phyloP scores from a whole-genome alignment of 2,888 invertebrate genomes.

The Acleris laterana region DNA sequence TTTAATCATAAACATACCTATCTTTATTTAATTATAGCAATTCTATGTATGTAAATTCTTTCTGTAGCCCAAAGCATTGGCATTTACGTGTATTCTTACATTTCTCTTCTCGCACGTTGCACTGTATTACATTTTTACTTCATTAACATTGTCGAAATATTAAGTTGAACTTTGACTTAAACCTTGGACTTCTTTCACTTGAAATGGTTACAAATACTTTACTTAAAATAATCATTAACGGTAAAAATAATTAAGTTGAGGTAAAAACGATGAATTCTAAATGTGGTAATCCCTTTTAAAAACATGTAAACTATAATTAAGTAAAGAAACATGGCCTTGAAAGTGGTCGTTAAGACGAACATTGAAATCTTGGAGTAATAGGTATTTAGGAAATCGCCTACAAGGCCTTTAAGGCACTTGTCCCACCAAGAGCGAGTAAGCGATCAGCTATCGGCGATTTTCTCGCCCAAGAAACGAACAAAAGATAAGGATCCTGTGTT shows the following conservation, averaged over 20 bases:
- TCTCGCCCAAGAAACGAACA: too few relatives aligned
- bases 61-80: slow-evolving; percentile 19
- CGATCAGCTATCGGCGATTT: too few relatives aligned
- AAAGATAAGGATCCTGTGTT: too few relatives aligned
- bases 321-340: slow-evolving; percentile 15
- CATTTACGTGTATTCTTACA: slow-evolving; percentile 2
- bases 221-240: slow-evolving; percentile 9
- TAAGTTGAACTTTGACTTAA: slow-evolving; percentile 26
- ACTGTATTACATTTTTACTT: slow-evolving; percentile 20
- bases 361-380: too few relatives aligned
- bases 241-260: slow-evolving; percentile 1
- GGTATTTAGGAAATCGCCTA: too few relatives aligned
- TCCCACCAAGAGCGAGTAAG: too few relatives aligned
- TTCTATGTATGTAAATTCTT: slow-evolving; percentile 19
- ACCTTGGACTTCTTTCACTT: slow-evolving; percentile 27
- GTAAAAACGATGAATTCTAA: slow-evolving; percentile 9
- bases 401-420: too few relatives aligned
- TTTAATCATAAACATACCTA: not conserved
- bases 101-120: too few relatives aligned
- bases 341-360: not conserved
- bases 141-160: slow-evolving; percentile 21
- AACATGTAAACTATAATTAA: slow-evolving; percentile 21
- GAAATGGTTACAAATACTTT: not conserved
- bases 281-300: slow-evolving; percentile 7
- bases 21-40: slow-evolving; percentile 13